Conservation (phyloP, 2,888 invertebrate genomes). For the Luperina testacea region DNA sequence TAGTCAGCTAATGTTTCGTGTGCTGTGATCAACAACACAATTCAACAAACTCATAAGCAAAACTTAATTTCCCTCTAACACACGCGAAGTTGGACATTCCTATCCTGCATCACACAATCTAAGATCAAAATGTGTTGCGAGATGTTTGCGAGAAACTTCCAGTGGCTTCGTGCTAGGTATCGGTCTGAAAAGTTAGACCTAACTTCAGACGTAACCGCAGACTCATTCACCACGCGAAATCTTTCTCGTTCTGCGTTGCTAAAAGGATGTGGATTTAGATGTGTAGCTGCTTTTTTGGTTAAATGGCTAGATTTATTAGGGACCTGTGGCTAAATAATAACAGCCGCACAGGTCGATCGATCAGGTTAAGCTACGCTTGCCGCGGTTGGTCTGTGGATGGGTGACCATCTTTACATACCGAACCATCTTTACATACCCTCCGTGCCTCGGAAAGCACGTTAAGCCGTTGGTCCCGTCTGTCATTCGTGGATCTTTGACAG, state of each 20-base stretch:
- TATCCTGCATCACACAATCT: conserved; percentile 45
- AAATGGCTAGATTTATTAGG: not conserved
- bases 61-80: conserved; percentile 29
- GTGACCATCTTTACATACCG: too few species aligned
- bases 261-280: not conserved
- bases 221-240: conserved; percentile 28
- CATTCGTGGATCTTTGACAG: too few species aligned
- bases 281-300: not conserved
- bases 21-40: too few species aligned
- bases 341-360: too few species aligned
- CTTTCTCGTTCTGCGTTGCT: not conserved
- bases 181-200: conserved; percentile 57
- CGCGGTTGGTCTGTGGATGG: too few species aligned
- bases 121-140: conserved; percentile 37
- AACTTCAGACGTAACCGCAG: conserved; percentile 45
- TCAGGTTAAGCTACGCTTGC: too few species aligned
- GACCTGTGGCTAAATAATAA: too few species aligned
- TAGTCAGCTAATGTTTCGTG: too few species aligned
- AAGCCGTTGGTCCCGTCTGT: too few species aligned
- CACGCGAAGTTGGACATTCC: conserved; percentile 34
- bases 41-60: conserved; percentile 10
- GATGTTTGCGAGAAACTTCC: conserved; percentile 40
- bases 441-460: too few species aligned
- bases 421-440: too few species aligned
- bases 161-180: conserved; percentile 31